Evolutionary conservation across 2,888 invertebrate genomes (phyloP).

Genomic region (Sclerodermus sp.): DNA sequence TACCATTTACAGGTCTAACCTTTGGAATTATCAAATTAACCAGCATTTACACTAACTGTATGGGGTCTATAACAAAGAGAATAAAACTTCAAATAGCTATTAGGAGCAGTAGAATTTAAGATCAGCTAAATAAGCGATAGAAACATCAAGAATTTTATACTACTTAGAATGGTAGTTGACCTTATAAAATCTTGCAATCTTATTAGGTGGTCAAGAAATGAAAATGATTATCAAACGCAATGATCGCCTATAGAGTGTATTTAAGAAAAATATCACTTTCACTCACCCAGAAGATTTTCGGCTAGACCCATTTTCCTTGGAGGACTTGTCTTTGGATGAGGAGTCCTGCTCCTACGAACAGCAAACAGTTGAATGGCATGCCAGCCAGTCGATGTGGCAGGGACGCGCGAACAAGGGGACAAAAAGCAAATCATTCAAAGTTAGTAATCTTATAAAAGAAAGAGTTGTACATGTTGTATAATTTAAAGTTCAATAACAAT

Average conservation of each 20-base stretch:
- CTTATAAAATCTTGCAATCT: too few species aligned
- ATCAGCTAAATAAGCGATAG: too few species aligned
- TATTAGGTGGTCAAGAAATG: too few species aligned
- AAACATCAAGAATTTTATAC: too few species aligned
- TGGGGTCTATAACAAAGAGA: constrained; percentile 57
- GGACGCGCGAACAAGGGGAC: constrained; percentile 57
- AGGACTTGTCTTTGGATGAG: constrained; percentile 54
- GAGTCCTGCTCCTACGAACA: constrained; percentile 56
- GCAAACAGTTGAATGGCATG: constrained; percentile 57
- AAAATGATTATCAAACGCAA: too few species aligned
- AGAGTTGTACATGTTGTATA: constrained; percentile 22
- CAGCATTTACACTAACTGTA: constrained; percentile 57
- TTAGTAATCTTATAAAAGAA: constrained; percentile 45
- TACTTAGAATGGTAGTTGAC: too few species aligned
- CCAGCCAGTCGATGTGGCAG: constrained; percentile 54
- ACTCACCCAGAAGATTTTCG: constrained; percentile 63
- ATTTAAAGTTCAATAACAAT: constrained; percentile 21
- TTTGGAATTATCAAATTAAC: constrained; percentile 57
- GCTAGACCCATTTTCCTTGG: constrained; percentile 66
- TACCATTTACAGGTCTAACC: constrained; percentile 53
- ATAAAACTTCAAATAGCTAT: constrained; percentile 52
- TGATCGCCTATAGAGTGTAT: not conserved
- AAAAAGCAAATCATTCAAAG: constrained; percentile 54
- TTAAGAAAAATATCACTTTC: constrained; percentile 1
- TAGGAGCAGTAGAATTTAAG: constrained; percentile 6